Evolutionary conservation across 1,140 invertebrate genomes (phyloP), one percentile per base, ranked within the genome.

Genomic region (Ladona fulva): DNA sequence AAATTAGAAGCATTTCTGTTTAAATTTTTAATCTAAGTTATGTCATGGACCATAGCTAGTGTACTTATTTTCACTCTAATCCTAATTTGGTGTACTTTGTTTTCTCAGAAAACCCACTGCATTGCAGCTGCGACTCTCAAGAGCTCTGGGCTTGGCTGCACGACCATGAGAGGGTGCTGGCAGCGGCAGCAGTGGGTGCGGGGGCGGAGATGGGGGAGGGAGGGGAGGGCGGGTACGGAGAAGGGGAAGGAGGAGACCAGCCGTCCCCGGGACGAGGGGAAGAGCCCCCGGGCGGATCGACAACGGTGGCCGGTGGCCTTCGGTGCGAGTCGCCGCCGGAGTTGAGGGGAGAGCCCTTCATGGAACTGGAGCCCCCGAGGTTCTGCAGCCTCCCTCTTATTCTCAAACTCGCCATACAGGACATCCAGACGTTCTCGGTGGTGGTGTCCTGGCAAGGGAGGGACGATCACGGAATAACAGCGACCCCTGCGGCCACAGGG

Each of bases 81-180:
- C n/a, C n/a, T n/a, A n/a, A n/a, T n/a, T n/a, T n/a, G n/a, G n/a
- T 42, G 75, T 52, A 78, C 42, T 80, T 80, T 78, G 52, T 77
- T 78, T 81, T 88, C 86, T 25, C 86, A 96, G 94, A 94, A 81
- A 95, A 96, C 85, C 94, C 94, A 44, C 85, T 95, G 78, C 89
- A 91, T 78, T 95, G 94, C 83, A 91, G 90, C 80, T 95, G 94
- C 83, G 92, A 94, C 80, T 90, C 93, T 42, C 92, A 95, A 86
- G 92, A 94, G 81, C 86, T 95, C 16, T 95, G 94, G 94, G 91
- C 92, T 86, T 96, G 94, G 94, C 88, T 95, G 80, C 88, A 91
- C 80, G 93, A 95, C 85, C 94, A 95, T 86, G 89, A 92, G 79
- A 93, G 94, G 82, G 83, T 90, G 79, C 87, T 92, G 8, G 73